phyloP scores from a whole-genome alignment of 2,797 vertebrate genomes.

The Phataginus tricuspis region DNA sequence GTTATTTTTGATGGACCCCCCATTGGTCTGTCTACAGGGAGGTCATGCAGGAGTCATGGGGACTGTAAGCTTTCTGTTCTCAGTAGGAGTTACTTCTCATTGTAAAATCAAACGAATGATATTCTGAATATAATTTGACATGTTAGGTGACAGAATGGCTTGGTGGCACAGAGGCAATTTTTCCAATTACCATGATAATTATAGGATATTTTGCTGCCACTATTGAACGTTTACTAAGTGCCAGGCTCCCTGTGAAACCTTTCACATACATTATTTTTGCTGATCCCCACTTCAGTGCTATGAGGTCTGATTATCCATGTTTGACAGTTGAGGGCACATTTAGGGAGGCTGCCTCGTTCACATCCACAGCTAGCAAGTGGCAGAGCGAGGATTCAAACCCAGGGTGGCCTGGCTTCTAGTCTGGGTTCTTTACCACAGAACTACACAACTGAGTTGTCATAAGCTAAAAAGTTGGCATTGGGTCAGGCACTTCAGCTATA shows the following conservation, averaged over 20 bases:
- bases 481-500: not conserved
- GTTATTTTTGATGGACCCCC: not conserved
- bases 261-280: fast-evolving
- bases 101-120: not conserved
- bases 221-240: fast-evolving
- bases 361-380: not conserved
- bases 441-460: not conserved
- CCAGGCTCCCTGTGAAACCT: not conserved
- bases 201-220: not conserved
- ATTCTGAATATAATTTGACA: not conserved
- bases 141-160: not conserved
- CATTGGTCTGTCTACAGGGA: not conserved
- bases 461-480: not conserved
- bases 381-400: not conserved
- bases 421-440: not conserved
- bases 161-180: not conserved
- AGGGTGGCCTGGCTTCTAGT: not conserved
- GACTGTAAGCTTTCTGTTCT: not conserved
- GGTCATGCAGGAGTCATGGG: not conserved
- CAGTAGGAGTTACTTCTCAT: not conserved
- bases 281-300: not conserved
- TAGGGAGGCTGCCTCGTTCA: not conserved
- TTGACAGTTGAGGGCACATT: not conserved
- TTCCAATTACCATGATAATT: not conserved
- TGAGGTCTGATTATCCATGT: too few relatives aligned